Evolutionary conservation across 1,140 invertebrate genomes (phyloP).

Genomic region (Dendrolimus kikuchii): DNA sequence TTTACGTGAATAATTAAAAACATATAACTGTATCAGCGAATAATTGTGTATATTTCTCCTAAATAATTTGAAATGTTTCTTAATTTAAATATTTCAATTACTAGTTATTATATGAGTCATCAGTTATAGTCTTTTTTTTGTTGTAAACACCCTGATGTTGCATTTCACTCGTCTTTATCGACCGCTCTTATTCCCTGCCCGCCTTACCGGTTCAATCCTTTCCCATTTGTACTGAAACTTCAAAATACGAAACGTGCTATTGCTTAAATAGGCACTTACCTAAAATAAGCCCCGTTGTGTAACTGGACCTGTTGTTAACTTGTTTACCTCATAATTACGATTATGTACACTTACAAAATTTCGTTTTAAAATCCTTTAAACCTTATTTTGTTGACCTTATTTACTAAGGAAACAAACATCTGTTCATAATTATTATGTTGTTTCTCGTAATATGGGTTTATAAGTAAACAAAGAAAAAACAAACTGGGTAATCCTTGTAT

Average conservation of each 20-base stretch:
- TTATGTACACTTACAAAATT: slow-evolving; percentile 12
- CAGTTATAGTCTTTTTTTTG: too few relatives aligned
- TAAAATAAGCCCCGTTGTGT: slow-evolving; percentile 29
- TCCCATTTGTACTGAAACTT: slow-evolving; percentile 37
- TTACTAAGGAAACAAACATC: slow-evolving; percentile 11
- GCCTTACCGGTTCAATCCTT: slow-evolving; percentile 1
- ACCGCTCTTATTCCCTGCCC: slow-evolving; percentile 4
- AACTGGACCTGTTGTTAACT: slow-evolving; percentile 39
- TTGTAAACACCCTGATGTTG: too few relatives aligned
- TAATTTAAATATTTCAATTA: too few relatives aligned
- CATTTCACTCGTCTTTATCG: neutral
- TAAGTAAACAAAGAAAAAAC: too few relatives aligned
- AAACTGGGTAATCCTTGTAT: too few relatives aligned
- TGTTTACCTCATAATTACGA: slow-evolving; percentile 41
- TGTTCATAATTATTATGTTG: neutral
- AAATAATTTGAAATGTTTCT: too few relatives aligned
- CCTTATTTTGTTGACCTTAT: slow-evolving; percentile 6
- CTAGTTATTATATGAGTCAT: too few relatives aligned
- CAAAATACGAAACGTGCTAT: slow-evolving; percentile 64
- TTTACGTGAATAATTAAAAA: too few relatives aligned
- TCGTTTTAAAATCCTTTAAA: slow-evolving; percentile 7
- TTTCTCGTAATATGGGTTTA: too few relatives aligned
- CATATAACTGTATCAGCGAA: too few relatives aligned
- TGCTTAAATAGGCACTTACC: slow-evolving; percentile 57
- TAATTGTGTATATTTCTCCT: too few relatives aligned